Percentiles rank a stretch among this genome's conserved stretches.
Evolutionary conservation across 92 coral and sea anemone species (phyloP).

Genomic region (Parazoanthus swiftii): DNA sequence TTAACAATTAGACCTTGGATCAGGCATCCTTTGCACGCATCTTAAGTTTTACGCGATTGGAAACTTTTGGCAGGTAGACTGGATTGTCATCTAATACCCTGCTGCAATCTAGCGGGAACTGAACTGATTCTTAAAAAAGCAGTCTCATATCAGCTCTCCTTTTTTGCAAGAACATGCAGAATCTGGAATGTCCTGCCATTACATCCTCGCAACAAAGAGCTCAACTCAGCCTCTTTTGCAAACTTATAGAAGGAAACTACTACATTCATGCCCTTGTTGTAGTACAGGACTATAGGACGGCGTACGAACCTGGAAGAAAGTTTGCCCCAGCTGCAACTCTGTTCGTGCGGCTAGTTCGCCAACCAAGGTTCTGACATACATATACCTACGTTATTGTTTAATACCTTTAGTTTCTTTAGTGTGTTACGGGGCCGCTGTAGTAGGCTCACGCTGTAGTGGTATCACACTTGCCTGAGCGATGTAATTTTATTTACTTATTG

Average conservation of each 20-base stretch:
- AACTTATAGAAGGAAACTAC: constrained; percentile 8
- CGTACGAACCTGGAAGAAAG: no score
- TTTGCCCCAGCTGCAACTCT: not conserved
- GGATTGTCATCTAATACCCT: no score
- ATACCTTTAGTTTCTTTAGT: no score
- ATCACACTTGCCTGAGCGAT: no score
- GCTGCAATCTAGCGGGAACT: no score
- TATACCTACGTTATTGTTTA: not conserved
- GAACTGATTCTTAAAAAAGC: not conserved
- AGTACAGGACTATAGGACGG: not conserved
- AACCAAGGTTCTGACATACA: not conserved
- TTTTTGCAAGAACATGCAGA: constrained; percentile 37
- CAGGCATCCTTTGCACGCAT: no score
- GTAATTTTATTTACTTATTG: not conserved
- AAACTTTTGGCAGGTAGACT: no score
- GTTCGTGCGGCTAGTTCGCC: constrained; percentile 16
- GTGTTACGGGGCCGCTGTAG: no score
- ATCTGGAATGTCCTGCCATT: no score
- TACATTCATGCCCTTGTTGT: constrained; percentile 17
- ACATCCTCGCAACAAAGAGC: constrained; percentile 41
- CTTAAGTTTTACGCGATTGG: no score
- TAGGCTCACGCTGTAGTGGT: no score
- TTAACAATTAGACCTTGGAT: no score
- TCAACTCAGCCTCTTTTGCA: constrained; percentile 27
- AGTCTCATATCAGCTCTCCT: constrained; percentile 42